Base-by-base conservation (phyloP, 2,797 vertebrate genomes). In the Gymnothorax reevesii region DNA sequence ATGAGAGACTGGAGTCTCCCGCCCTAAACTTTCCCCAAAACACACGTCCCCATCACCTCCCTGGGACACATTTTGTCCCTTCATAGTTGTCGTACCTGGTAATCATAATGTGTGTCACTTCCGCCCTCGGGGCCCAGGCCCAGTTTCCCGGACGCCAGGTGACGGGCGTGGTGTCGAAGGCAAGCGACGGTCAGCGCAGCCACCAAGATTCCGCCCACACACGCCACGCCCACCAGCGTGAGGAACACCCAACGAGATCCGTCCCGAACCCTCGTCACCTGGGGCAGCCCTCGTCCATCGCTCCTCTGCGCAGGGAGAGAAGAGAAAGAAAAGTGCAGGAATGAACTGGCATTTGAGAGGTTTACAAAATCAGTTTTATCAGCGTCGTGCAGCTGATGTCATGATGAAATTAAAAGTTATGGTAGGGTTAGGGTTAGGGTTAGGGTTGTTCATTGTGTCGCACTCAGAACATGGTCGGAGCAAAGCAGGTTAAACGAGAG, bases 71-170 rank as follows among this genome's bases (percentile, higher is more conserved):
- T 6, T 66, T 66, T 66, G 62, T 66, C 62, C 62, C 3, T n/a
- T 4, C 7, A 22, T 55, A 49, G 17, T 20, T 20, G 22, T 83
- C 88, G 85, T 85, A 99, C 98, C 98, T 99, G 99, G 91, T 99
- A 99, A 91, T 99, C 98, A 15, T 97, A 97, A 86, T 98, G 98
- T 69, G 97, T 98, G 90, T 99, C 98, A 0, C 96, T 94, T 25
- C 97, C 97, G 20, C 96, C 98, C 94, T 99, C 98, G 0, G 98
- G 98, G 2, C 98, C 98, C 88, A 99, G 94, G 3, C 97, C 97
- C 85, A 99, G 94, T 84, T 97, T 98, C 86, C 97, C 97, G 90
- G 97, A 97, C 89, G 97, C 97, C 59, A 97, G 93, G 88, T 98
- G 97, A 80, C 95, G 96, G 7, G 95, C 92, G 0, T 98, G 96